A percentile compares a stretch with the other conserved stretches of the same genome.
Evolutionary conservation across 2,113 vertebrate genomes (phyloP).

Genomic region (Reinhardtius hippoglossoides): DNA sequence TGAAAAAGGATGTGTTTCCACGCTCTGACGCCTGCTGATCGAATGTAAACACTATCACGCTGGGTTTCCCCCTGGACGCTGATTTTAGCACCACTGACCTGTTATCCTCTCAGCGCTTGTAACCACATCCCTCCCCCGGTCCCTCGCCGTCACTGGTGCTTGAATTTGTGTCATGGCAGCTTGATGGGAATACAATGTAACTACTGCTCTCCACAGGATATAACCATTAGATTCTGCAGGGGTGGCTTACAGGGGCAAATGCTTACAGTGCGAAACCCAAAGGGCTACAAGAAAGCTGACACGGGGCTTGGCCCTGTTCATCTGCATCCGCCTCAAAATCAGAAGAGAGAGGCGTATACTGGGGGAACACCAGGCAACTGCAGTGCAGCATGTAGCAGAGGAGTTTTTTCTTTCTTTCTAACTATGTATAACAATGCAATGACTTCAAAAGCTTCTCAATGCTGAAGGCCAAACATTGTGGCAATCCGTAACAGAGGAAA

Average conservation of each 20-base stretch:
- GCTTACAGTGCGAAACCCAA: constrained; percentile 29
- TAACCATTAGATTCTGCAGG: constrained; percentile 27
- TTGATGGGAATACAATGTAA: constrained; percentile 43
- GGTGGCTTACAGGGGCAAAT: constrained; percentile 17
- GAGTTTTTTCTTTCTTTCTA: background rate
- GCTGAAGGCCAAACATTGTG: constrained; percentile 50
- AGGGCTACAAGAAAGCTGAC: constrained; percentile 21
- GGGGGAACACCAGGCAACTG: constrained; percentile 11
- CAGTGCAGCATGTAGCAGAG: constrained; percentile 5
- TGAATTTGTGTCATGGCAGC: constrained; percentile 36
- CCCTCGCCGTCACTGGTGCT: constrained; percentile 12
- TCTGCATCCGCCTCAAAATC: constrained; percentile 17
- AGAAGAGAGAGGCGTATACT: background rate
- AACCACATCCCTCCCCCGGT: constrained; percentile 13
- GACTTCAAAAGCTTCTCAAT: constrained; percentile 23
- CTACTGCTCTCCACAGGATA: constrained; percentile 11
- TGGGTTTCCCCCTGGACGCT: constrained; percentile 19
- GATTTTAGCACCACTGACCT: constrained; percentile 41
- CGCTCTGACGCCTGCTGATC: constrained; percentile 23
- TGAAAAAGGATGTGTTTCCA: constrained; percentile 13
- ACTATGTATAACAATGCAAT: background rate
- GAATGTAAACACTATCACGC: constrained; percentile 44
- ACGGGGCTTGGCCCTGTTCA: background rate
- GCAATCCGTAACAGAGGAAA: constrained; percentile 51
- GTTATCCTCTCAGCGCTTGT: constrained; percentile 26